Base-by-base conservation (phyloP, 1,140 invertebrate genomes). In the Ceratitis capitata region DNA sequence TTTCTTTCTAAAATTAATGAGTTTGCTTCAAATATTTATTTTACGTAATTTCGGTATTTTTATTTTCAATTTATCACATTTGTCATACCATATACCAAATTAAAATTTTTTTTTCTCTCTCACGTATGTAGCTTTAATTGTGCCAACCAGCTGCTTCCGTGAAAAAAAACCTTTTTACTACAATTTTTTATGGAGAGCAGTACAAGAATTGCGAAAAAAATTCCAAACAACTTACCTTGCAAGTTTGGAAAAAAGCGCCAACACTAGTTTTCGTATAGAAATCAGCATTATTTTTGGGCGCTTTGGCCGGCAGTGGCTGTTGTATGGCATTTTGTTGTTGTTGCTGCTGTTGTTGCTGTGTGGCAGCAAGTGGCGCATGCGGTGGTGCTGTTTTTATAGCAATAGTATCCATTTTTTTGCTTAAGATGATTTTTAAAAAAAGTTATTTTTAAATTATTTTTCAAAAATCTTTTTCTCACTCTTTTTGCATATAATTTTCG, bases 241-340 rank as follows among this genome's bases (percentile, higher is more conserved):
- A 92, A 85, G 91, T 92, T 87, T 92, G 91, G 85, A 92, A 92
- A 83, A 92, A 92, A 47, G 91, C 91, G 84, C 91, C 91, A 88
- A 92, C 87, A 85, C 87, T 90, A 85, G 88, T 88, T 85, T 89
- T 90, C 19, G 74, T n/a, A 83, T 85, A 86, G 78, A 84, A 49
- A 61, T 85, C 83, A 51, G 69, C 85, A 83, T 58, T 47, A 19
- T 82, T 47, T 42, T 83, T 84, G 86, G 83, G 82, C 82, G 86
- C 83, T 82, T 86, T 86, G 1, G 49, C 51, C 3, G 74, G 83
- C 49, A 84, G n/a, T 32, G 47, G 47, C 49, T 83, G 82, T 45
- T 84, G 87, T 19, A n/a, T n/a, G n/a, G n/a, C n/a, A n/a, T n/a
- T n/a, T n/a, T 82, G 87, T n/a, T 88, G 88, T 23, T 74, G 85